Percentiles rank a stretch among this genome's conserved stretches.
Conservation (phyloP, 2,888 invertebrate species). For the Macaria liturata region DNA sequence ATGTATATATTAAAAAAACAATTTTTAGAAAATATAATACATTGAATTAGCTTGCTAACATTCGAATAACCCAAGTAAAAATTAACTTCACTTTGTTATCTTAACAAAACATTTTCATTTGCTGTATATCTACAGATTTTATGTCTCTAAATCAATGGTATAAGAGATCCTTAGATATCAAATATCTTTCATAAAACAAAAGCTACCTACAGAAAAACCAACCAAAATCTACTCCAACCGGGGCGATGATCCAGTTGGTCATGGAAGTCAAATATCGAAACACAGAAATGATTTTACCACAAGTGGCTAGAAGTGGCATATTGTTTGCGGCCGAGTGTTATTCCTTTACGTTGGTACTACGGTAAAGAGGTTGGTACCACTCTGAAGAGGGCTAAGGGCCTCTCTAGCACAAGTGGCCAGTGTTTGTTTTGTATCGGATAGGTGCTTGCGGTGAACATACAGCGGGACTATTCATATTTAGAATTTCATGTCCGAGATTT, state of each 20-base stretch:
- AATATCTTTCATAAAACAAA: neutral
- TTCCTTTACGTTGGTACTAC: slow-evolving; percentile 34
- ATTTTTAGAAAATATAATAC: too few relatives aligned
- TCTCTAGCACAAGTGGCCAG: slow-evolving; percentile 22
- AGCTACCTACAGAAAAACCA: neutral
- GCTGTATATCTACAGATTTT: too few relatives aligned
- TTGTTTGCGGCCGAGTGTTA: slow-evolving; percentile 59
- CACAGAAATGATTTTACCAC: slow-evolving; percentile 76
- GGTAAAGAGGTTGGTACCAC: slow-evolving; percentile 21
- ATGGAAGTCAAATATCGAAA: slow-evolving; percentile 41
- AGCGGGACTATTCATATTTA: neutral
- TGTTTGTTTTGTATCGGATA: slow-evolving; percentile 24
- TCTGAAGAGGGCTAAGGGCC: slow-evolving; percentile 14
- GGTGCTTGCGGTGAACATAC: slow-evolving; percentile 16
- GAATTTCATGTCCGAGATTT: too few relatives aligned
- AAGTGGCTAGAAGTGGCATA: slow-evolving; percentile 49
- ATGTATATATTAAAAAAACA: too few relatives aligned
- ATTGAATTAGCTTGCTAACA: too few relatives aligned
- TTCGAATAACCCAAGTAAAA: too few relatives aligned
- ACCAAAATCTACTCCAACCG: too few relatives aligned
- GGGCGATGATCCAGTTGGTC: slow-evolving; percentile 28
- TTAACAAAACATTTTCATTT: too few relatives aligned
- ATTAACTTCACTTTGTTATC: too few relatives aligned
- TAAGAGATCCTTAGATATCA: too few relatives aligned
- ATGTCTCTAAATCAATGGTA: too few relatives aligned